Evolutionary conservation across 2,113 vertebrate species (phyloP), one percentile per base, ranked within the genome.

Genomic region (Brienomyrus longianalis): DNA sequence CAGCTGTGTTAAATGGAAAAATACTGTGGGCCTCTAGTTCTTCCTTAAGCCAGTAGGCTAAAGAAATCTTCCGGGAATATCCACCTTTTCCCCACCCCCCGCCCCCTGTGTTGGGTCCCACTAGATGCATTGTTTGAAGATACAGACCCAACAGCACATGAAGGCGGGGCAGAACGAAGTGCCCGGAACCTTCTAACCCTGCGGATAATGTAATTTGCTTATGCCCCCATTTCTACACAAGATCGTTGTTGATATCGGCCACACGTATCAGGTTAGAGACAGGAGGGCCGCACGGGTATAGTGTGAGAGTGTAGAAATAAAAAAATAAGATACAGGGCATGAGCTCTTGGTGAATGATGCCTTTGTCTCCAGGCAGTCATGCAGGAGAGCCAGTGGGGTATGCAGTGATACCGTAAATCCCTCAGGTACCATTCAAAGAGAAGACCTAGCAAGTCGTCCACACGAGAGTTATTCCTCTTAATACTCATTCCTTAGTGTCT

Each of bases 141-240:
- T 86, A n/a, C 84, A 21, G 21, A 86, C 5, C 23, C 48, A 47
- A 19, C 51, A 11, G 45, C 13, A 43, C 45, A 48, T 17, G 43
- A 50, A 9, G 15, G 48, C 2, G 21, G 84, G 88, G 47, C 87
- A 45, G 50, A 92, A 90, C 74, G 89, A 92, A 52, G 83, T 90
- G 87, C 91, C 89, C 88, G 23, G 88, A 91, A 91, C 90, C 92
- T 92, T 91, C 92, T 93, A 92, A 94, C 94, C 93, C 88, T 39
- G 0, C 87, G 93, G 93, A 94, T 95, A 94, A 95, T 95, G 89
- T 92, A 91, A 92, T 95, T 94, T 94, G 89, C 91, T 92, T 93
- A 70, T 70, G 62, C 9, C 62, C 62, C 27, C 27, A 31, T 70
- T 70, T 80, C 35, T 39, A 21, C 35, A 39, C n/a, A 17, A 80